Evolutionary conservation across 2,113 vertebrate species (phyloP), one percentile per base, ranked within the genome.

Genomic region (Lathamus discolor): DNA sequence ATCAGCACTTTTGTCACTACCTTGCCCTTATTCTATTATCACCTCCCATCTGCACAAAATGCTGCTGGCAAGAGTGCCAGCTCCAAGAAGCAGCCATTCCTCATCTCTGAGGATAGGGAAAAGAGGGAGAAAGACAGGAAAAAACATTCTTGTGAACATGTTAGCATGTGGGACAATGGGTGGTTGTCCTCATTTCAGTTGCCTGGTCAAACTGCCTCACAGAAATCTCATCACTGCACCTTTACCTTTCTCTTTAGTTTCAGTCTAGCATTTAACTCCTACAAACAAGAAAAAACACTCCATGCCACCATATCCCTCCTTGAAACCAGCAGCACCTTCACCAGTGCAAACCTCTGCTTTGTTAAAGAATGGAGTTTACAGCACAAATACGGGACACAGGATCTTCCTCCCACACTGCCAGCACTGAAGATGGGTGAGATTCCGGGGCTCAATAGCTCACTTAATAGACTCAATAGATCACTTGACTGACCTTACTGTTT

Each of bases 401-500:
- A 69, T 54, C 39, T 76, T 73, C 33, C 67, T 55, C 23, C 14
- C 44, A 16, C 49, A 11, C 24, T 39, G 20, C 10, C 43, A 67
- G 44, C 46, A 69, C 0, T 28, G 25, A 78, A 78, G 46, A n/a
- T 37, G 13, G 28, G 14, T 37, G 68, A 83, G 37, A 37, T 67
- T 44, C 33, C 19, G 18, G 44, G 27, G 13, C 22, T 86, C 2
- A 0, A 22, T 1, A 37, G 57, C n/a, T 59, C 57, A 35, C 22
- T 59, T 59, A 35, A 59, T 59, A 16, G 57, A 35, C 22, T 35
- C 13, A 35, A 10, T 35, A 59, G 57, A 59, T 16, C 33, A 44
- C 17, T n/a, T 59, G 35, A 77, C 44, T 0, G 0, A 63, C 4
- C 2, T 19, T 22, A 31, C 0, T 0, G 2, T 54, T 67, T 41